Evolutionary conservation across 2,888 invertebrate genomes (phyloP).

Genomic region (Endomychus coccineus): DNA sequence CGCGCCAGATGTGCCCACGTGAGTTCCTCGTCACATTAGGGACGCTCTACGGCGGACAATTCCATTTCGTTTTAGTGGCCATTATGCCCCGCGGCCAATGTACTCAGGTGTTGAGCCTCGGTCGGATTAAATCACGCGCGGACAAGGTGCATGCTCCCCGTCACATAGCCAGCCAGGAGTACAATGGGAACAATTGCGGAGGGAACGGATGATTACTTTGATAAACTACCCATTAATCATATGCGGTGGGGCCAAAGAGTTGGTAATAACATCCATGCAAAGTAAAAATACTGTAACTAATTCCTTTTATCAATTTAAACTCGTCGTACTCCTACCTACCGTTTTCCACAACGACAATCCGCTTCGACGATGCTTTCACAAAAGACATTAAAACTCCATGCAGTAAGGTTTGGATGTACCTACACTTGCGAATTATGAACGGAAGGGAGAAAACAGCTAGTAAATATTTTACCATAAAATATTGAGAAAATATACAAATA

Average conservation of each 20-base stretch:
- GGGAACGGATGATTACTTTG: slow-evolving; percentile 40
- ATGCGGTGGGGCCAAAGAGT: slow-evolving; percentile 12
- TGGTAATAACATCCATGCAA: not conserved
- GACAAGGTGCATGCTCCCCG: slow-evolving; percentile 32
- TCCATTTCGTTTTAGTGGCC: slow-evolving; percentile 44
- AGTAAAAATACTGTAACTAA: slow-evolving; percentile 3
- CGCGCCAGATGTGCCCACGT: slow-evolving; percentile 43
- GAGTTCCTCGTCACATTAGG: slow-evolving; percentile 22
- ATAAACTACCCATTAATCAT: slow-evolving; percentile 43
- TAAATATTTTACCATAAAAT: too few relatives aligned
- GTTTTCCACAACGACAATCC: too few relatives aligned
- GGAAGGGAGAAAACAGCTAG: too few relatives aligned
- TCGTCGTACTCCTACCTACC: too few relatives aligned
- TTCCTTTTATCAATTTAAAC: too few relatives aligned
- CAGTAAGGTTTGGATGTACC: too few relatives aligned
- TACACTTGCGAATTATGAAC: too few relatives aligned
- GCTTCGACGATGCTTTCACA: too few relatives aligned
- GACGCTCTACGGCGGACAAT: slow-evolving; percentile 30
- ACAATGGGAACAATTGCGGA: slow-evolving; percentile 37
- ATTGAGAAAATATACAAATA: too few relatives aligned
- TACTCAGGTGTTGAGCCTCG: slow-evolving; percentile 45
- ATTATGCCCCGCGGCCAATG: slow-evolving; percentile 42
- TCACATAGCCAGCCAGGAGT: slow-evolving; percentile 24
- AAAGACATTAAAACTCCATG: too few relatives aligned
- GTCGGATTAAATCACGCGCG: slow-evolving; percentile 44